Conservation (phyloP, 2,797 vertebrate genomes). For the Danio choprae region DNA sequence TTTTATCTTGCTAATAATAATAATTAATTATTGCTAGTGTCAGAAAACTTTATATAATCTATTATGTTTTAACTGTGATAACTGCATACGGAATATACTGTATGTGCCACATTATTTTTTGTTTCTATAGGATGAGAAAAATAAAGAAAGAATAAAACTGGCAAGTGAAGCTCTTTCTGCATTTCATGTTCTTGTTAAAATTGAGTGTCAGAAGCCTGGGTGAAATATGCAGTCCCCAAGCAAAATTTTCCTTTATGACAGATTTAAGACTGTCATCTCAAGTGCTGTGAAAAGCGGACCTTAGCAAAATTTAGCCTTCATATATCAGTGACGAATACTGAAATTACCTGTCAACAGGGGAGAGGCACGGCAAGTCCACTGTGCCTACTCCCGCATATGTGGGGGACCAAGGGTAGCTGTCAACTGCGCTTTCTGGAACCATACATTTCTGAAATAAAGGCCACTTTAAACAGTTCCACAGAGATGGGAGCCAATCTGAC, state of each 20-base stretch:
- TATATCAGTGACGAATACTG: slow-evolving; percentile 65
- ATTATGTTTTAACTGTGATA: slow-evolving; percentile 4
- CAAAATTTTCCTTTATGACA: slow-evolving; percentile 69
- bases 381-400: slow-evolving; percentile 1
- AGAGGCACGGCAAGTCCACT: slow-evolving; percentile 33
- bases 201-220: slow-evolving; percentile 52
- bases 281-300: slow-evolving; percentile 69
- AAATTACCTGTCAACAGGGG: slow-evolving; percentile 58
- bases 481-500: slow-evolving; percentile 23
- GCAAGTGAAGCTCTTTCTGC: slow-evolving; percentile 17
- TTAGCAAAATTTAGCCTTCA: slow-evolving; percentile 73
- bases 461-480: slow-evolving; percentile 43
- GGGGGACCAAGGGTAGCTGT: slow-evolving; percentile 43
- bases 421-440: slow-evolving; percentile 38
- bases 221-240: slow-evolving; percentile 65
- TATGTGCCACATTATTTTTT: neutral
- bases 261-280: slow-evolving; percentile 76
- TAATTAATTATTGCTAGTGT: too few relatives aligned
- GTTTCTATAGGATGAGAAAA: neutral
- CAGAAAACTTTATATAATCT: neutral
- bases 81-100: neutral
- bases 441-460: slow-evolving; percentile 51
- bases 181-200: slow-evolving; percentile 58
- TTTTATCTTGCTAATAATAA: too few relatives aligned
- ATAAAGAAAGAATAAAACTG: neutral